phyloP scores from a whole-genome alignment of 1,140 invertebrate genomes.

The Gryon sp. region DNA sequence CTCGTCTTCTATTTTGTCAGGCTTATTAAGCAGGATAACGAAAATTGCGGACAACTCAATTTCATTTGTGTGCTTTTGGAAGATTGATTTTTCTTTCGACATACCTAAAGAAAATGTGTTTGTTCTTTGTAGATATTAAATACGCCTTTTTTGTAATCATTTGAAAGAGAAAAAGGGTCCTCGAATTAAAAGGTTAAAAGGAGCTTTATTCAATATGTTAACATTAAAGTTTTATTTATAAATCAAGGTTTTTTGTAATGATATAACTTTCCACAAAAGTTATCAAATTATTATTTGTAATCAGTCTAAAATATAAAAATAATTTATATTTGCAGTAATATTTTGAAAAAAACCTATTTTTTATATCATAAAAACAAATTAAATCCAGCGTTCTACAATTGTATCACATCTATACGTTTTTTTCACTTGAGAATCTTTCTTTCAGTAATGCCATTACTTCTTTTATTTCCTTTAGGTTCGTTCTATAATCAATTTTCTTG shows the following conservation, averaged over 20 bases:
- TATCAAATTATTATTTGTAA: too few relatives aligned
- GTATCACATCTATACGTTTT: too few relatives aligned
- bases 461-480: slow-evolving; percentile 25
- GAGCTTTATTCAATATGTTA: too few relatives aligned
- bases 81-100: slow-evolving; percentile 18
- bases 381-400: too few relatives aligned
- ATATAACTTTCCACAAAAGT: too few relatives aligned
- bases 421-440: slow-evolving; percentile 8
- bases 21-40: slow-evolving; percentile 8
- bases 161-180: neutral
- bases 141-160: neutral
- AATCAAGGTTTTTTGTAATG: too few relatives aligned
- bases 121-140: neutral
- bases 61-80: neutral
- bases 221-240: too few relatives aligned
- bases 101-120: slow-evolving; percentile 4
- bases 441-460: neutral
- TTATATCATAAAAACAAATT: too few relatives aligned
- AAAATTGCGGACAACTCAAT: slow-evolving; percentile 3
- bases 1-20: slow-evolving; percentile 33
- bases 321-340: too few relatives aligned
- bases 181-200: too few relatives aligned
- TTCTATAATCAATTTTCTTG: slow-evolving; percentile 33
- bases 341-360: too few relatives aligned
- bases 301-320: too few relatives aligned